Evolutionary conservation across 1,140 invertebrate genomes (phyloP), one percentile per base, ranked within the genome.

Genomic region (Apis cerana): DNA sequence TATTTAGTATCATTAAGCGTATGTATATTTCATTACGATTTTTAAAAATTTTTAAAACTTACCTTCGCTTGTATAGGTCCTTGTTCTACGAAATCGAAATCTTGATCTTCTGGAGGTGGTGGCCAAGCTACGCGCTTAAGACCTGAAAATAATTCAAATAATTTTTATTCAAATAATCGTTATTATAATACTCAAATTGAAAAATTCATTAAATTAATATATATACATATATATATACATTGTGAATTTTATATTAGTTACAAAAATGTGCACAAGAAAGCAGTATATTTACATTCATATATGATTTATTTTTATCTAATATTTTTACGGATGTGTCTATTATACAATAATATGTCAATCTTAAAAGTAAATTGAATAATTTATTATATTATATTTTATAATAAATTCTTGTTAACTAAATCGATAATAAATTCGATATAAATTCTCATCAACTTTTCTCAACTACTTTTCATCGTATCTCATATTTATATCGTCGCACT

Each of bases 71-170:
- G 93, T 58, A 95, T 92, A 82, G 95, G 93, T 84, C 90, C 91
- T 85, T 95, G 94, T 93, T 96, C 94, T 58, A 93, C 89, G 83
- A 92, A 94, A 77, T 94, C 92, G 65, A 88, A 86, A 74, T 94
- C 93, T 78, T 94, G 92, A 82, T 95, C 95, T 93, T 97, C 96
- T 69, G 96, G 96, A 90, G 96, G 96, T 90, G 97, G 97, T 79
- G 97, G 97, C 97, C 97, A 97, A 91, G 96, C 96, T 88, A 97
- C 96, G 94, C 97, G 95, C 94, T 97, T 97, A 85, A 96, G 95
- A 93, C 96, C 97, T 97, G 93, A 3, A 95, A 80, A 76, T 33
- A 84, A 70, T 70, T 27, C 19, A 7, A 78, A 75, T 5, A 52
- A 67, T 13, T 27, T 11, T 17, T 33, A 11, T 58, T n/a, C 8